Conservation (phyloP, 2,888 invertebrate genomes). For the Polyommatus icarus region DNA sequence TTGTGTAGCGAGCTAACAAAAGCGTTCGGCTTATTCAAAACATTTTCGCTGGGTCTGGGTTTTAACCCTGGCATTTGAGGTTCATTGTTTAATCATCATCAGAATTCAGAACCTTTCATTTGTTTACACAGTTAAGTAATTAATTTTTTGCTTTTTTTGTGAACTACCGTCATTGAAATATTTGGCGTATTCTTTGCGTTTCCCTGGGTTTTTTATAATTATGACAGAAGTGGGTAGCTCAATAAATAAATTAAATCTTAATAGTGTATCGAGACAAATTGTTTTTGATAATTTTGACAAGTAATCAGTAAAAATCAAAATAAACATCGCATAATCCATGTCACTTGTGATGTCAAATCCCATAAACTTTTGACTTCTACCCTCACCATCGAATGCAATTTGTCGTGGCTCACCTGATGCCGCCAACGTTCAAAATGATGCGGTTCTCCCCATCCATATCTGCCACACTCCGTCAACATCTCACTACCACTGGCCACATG, state of each 20-base stretch:
- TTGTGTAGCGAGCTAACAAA: neutral
- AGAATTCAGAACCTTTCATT: neutral
- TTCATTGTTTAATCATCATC: neutral
- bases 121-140: neutral
- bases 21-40: slow-evolving; percentile 2
- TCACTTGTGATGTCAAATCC: neutral
- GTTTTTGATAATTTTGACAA: too few relatives aligned
- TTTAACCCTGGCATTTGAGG: neutral
- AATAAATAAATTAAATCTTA: too few relatives aligned
- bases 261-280: too few relatives aligned
- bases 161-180: neutral
- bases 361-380: neutral
- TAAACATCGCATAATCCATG: neutral
- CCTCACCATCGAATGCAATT: neutral
- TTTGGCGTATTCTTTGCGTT: neutral
- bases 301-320: too few relatives aligned
- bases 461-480: slow-evolving; percentile 28
- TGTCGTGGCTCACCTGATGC: slow-evolving; percentile 83
- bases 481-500: slow-evolving; percentile 8
- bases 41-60: neutral
- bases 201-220: neutral
- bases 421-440: slow-evolving; percentile 96
- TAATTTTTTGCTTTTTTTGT: neutral
- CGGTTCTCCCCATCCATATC: slow-evolving; percentile 94
- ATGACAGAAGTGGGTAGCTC: neutral